These are phyloP conservation scores for Umimayanthus kanabou DNA, from an alignment of 92 coral and sea anemone species.

Conservation along the genomic window DNA sequence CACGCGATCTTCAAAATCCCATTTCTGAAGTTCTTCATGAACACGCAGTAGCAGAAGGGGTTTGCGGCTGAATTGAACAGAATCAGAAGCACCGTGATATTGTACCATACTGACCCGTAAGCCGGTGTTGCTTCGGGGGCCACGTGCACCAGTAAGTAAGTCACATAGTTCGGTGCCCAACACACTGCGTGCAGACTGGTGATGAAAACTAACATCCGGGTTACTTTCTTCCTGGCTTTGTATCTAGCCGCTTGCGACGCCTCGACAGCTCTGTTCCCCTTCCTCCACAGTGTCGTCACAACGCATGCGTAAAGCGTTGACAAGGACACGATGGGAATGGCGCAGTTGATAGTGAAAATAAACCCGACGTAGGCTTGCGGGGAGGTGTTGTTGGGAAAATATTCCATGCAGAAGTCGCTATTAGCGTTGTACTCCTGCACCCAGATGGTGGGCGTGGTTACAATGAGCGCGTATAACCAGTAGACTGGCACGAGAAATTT, in stretches of 20 bases:
- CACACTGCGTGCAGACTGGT: slow-evolving; percentile 67
- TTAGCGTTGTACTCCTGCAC: neutral
- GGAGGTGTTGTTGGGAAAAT: neutral
- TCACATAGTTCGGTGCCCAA: slow-evolving; percentile 79
- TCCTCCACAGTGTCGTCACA: slow-evolving; percentile 64
- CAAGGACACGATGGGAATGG: slow-evolving; percentile 62
- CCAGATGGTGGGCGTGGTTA: too few relatives aligned
- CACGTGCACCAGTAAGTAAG: slow-evolving; percentile 64
- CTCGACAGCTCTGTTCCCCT: slow-evolving; percentile 51
- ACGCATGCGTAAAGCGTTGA: slow-evolving; percentile 59
- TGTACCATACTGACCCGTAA: slow-evolving; percentile 77
- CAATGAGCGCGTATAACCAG: too few relatives aligned
- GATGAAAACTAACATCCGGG: slow-evolving; percentile 66
- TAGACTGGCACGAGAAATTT: too few relatives aligned
- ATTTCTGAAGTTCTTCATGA: slow-evolving; percentile 66
- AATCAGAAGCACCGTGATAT: slow-evolving; percentile 73
- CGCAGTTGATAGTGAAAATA: slow-evolving; percentile 46
- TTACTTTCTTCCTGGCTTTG: slow-evolving; percentile 72
- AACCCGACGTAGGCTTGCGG: neutral
- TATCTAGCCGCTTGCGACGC: slow-evolving; percentile 68
- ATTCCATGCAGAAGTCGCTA: neutral
- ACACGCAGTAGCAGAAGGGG: slow-evolving; percentile 76
- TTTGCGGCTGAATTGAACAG: slow-evolving; percentile 77
- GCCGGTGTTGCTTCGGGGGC: slow-evolving; percentile 53
- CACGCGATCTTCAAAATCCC: slow-evolving; percentile 32